Base-by-base conservation (phyloP, 2,888 invertebrate genomes). In the Eledona agricola region DNA sequence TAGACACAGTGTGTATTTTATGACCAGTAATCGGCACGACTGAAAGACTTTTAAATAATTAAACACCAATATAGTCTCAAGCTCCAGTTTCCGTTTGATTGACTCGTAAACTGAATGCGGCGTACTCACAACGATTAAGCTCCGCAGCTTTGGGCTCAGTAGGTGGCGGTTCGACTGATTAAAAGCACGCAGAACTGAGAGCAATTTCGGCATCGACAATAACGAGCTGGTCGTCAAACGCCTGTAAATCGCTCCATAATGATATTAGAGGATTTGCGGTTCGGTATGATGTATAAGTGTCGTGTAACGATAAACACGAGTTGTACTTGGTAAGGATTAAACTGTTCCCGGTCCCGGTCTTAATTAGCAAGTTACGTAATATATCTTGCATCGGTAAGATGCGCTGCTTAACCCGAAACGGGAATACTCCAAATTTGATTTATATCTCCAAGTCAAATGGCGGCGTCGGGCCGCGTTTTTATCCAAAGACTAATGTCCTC, bases 301-400 rank as follows among this genome's bases (percentile, higher is more conserved):
- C 49, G 35, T 47, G 49, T 52, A 43, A 42, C 47, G 49, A 56
- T 56, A 53, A 56, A 52, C 47, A 42, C 42, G 35, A 49, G 52
- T 49, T 43, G 51, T 51, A 54, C 43, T 49, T 54, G 43, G 45
- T 26, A 32, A 29, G 52, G 47, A 52, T 56, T 56, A 52, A 55
- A 53, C 46, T 43, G 50, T 50, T 52, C 28, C 46, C 45, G 35
- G 32, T 35, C 40, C 38, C 25, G 43, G 40, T 42, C 43, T 34
- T 57, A 57, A 57, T 57, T 57, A 57, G 34, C 31, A 53, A 55
- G 51, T 56, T 59, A 52, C 55, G 55, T 59, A 59, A 59, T 61
- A 61, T 59, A 58, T 61, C 59, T 57, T 52, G 51, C 46, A 59
- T 57, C 50, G 50, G 40, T 34, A 46, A 47, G 51, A 52, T 53